phyloP scores from a whole-genome alignment of 2,888 invertebrate genomes.

The Hypomecis atomaria region DNA sequence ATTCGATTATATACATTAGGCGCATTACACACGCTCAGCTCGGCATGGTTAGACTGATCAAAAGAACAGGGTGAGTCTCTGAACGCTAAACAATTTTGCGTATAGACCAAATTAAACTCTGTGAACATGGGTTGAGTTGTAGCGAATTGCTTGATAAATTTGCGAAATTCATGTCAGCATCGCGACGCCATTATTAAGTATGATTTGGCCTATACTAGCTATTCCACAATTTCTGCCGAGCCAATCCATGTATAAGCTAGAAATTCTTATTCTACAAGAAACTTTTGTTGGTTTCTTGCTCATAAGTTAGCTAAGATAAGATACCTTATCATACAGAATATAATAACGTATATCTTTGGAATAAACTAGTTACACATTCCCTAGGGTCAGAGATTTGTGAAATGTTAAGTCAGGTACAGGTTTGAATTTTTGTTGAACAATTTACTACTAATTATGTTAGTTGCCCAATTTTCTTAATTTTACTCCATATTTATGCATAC shows the following conservation, averaged over 20 bases:
- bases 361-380: conserved; percentile 54
- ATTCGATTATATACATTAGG: neutral
- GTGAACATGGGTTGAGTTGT: no score
- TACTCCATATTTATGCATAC: conserved; percentile 11
- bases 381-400: conserved; percentile 43
- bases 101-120: no score
- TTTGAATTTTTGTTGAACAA: conserved; percentile 33
- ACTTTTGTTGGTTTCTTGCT: neutral
- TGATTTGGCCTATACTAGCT: no score
- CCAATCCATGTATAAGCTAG: no score
- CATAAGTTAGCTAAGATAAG: conserved; percentile 6
- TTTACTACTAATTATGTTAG: conserved; percentile 9
- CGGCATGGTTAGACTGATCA: no score
- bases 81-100: no score
- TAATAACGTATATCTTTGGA: conserved; percentile 63
- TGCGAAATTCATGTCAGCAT: no score
- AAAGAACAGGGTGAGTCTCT: no score
- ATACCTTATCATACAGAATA: conserved; percentile 44
- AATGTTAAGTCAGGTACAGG: conserved; percentile 61
- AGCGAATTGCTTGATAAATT: no score
- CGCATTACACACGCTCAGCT: no score
- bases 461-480: conserved; percentile 22
- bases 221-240: no score
- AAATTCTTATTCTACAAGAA: neutral
- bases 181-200: no score